phyloP scores from a whole-genome alignment of 2,113 vertebrate genomes.

The Sardina pilchardus region DNA sequence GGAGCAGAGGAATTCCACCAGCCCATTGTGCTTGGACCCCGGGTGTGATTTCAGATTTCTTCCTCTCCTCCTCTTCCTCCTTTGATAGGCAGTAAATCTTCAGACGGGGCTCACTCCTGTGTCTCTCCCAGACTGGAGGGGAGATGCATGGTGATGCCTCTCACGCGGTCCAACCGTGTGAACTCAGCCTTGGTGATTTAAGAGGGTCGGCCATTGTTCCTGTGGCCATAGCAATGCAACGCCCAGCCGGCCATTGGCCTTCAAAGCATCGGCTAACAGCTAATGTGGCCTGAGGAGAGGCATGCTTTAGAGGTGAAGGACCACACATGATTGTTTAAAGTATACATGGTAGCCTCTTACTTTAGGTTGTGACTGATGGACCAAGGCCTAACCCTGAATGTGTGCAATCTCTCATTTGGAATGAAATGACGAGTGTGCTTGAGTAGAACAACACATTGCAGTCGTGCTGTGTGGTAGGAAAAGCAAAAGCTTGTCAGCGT shows the following conservation, averaged over 20 bases:
- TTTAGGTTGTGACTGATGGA: not conserved
- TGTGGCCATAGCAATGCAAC: not conserved
- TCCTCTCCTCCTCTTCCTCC: not conserved
- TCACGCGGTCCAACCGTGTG: not conserved
- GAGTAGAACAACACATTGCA: not conserved
- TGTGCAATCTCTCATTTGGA: not conserved
- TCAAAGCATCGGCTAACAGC: not conserved
- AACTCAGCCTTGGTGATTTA: not conserved
- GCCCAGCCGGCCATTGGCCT: not conserved
- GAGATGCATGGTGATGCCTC: slow-evolving; percentile 3
- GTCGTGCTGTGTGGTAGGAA: not conserved
- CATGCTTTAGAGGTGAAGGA: not conserved
- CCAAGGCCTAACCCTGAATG: too few species aligned
- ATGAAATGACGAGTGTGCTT: not conserved
- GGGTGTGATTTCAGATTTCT: not conserved
- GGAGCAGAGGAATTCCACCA: not conserved
- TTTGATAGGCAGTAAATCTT: not conserved
- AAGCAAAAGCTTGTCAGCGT: not conserved
- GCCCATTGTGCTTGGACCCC: not conserved
- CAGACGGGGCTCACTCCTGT: not conserved
- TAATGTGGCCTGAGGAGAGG: not conserved
- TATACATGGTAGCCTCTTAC: not conserved
- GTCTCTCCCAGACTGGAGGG: not conserved
- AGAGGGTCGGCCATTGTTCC: slow-evolving; percentile 16
- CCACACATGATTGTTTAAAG: not conserved